phyloP scores from a whole-genome alignment of 2,888 invertebrate species.

The Drosophila formosana region DNA sequence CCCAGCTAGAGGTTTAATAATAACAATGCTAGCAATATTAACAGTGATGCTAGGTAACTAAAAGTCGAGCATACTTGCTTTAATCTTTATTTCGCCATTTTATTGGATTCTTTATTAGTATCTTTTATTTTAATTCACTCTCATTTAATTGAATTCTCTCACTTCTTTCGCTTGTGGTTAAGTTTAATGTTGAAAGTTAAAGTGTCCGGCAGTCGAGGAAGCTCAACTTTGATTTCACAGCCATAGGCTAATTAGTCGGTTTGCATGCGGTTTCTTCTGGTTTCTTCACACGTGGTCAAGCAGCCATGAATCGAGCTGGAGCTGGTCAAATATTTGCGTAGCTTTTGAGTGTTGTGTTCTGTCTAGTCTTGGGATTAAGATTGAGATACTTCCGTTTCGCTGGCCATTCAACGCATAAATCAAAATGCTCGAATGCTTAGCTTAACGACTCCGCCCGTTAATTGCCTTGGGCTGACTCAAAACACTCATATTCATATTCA shows the following conservation, averaged over 20 bases:
- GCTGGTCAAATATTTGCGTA: constrained; percentile 7
- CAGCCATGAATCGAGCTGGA: constrained; percentile 13
- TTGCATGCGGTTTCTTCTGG: neutral
- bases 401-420: constrained; percentile 34
- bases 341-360: neutral
- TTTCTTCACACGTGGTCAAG: neutral
- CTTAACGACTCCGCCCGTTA: constrained; percentile 31
- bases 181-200: neutral
- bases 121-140: no score
- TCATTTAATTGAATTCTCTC: no score
- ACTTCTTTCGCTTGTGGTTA: no score
- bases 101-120: no score
- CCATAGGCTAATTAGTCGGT: neutral
- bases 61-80: no score
- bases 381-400: constrained; percentile 42
- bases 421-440: constrained; percentile 26
- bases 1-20: no score
- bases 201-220: neutral
- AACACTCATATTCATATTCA: neutral
- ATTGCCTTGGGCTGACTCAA: constrained; percentile 35
- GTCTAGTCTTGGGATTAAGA: constrained; percentile 11
- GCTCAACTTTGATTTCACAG: neutral
- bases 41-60: no score
- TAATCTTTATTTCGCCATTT: no score
- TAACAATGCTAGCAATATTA: no score